These are phyloP conservation scores for Sitophilus oryzae DNA, from an alignment of 1,140 invertebrate species.

Conservation along the genomic window DNA sequence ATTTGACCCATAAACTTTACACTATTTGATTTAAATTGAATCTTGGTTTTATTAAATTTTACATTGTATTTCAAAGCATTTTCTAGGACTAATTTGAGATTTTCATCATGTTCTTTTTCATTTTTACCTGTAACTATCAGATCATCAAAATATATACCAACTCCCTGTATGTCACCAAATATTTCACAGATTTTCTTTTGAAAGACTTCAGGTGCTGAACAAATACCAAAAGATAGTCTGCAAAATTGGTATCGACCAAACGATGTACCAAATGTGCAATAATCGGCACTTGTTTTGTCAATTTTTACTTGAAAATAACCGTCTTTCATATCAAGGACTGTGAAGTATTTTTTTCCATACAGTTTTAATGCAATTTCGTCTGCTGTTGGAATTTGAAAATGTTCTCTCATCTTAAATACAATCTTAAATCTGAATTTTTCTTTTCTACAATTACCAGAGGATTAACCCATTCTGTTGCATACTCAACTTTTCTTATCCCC, in stretches of 20 bases:
- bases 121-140: constrained; percentile 14
- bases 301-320: constrained; percentile 31
- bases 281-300: constrained; percentile 25
- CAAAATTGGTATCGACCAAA: no score
- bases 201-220: constrained; percentile 31
- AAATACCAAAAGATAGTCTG: constrained; percentile 31
- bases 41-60: constrained; percentile 24
- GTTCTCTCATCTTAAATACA: constrained; percentile 15
- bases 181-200: constrained; percentile 26
- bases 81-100: neutral
- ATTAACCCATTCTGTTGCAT: constrained; percentile 7
- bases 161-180: constrained; percentile 34
- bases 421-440: constrained; percentile 7
- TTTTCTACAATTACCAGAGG: constrained; percentile 13
- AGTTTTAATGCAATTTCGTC: constrained; percentile 14
- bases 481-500: constrained; percentile 6
- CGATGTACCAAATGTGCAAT: constrained; percentile 21
- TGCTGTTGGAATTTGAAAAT: constrained; percentile 8
- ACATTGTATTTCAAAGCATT: constrained; percentile 10
- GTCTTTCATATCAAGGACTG: constrained; percentile 30
- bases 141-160: no score
- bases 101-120: constrained; percentile 21
- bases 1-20: no score
- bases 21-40: constrained; percentile 28
- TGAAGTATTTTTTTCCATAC: constrained; percentile 21